Base-by-base conservation (phyloP, 2,888 invertebrate species). In the Agrotis ipsilon region DNA sequence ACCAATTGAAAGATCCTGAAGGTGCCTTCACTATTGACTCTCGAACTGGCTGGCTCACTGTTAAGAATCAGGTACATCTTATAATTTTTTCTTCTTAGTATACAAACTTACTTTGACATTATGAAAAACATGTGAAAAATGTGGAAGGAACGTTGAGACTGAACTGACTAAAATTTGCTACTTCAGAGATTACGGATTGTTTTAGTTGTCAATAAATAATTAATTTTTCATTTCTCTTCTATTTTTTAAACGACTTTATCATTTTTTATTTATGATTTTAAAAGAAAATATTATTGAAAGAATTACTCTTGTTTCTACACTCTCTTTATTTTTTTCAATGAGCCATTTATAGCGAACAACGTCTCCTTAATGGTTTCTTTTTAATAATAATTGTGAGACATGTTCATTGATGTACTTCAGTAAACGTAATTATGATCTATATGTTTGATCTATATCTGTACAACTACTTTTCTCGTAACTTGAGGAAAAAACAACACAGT, bases 31-130 rank as follows among this genome's bases (percentile, higher is more conserved):
- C 97, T 7, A 97, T 98, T 62, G 98, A 98, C 73, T 96, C 98
- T 0, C 96, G 97, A 82, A 97, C 97, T 11, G 99, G 98, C 0
- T 98, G 98, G 98, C 96, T 99, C 21, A 98, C 98, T 18, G 98
- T 99, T 18, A 96, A 97, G 57, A 97, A 97, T 84, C 97, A 97
- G 92, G 96, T 95, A 85, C 75, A 66, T 2, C 24, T 59, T 54
- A 45, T 46, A 11, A 39, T 9, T 2, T 39, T 11, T 11, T 1
- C 39, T 39, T 43, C 9, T 18, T 1, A 39, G 18, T 39, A 39
- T 39, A 39, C 39, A 39, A 39, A 39, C 39, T 32, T 39, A 39
- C 39, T 39, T 32, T 32, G 7, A 0, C 7, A 7, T 39, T 39
- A 39, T n/a, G n/a, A n/a, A n/a, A n/a, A n/a, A n/a, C n/a, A n/a